Conservation (phyloP, 2,113 vertebrate genomes). For the Gnathonemus echidnorhynchus region DNA sequence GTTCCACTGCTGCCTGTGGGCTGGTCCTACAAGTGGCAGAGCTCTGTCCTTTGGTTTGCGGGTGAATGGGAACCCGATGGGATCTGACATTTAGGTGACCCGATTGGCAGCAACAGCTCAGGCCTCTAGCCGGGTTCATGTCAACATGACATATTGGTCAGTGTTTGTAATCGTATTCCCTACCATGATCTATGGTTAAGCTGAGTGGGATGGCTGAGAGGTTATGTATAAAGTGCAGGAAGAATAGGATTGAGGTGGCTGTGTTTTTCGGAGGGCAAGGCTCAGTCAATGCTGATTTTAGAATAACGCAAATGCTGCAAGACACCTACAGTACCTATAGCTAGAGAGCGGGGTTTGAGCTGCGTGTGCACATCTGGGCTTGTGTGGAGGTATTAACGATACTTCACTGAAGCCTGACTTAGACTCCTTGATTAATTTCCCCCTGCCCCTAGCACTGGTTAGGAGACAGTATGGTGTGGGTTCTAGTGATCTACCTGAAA, state of each 20-base stretch:
- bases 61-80: not conserved
- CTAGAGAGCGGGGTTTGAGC: not conserved
- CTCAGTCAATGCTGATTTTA: not conserved
- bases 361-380: not conserved
- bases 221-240: not conserved
- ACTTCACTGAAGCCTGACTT: not conserved
- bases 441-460: not conserved
- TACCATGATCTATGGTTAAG: slow-evolving; percentile 7
- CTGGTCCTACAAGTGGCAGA: not conserved
- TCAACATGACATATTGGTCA: not conserved
- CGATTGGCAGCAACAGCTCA: not conserved
- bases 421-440: not conserved
- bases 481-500: not conserved
- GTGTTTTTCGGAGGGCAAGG: not conserved
- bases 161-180: not conserved
- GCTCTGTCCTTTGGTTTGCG: not conserved
- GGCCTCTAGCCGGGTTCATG: not conserved
- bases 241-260: not conserved
- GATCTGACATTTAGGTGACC: slow-evolving; percentile 17
- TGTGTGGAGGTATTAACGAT: not conserved
- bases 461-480: not conserved
- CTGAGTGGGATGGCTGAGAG: not conserved
- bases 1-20: not conserved
- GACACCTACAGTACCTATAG: not conserved
- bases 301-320: not conserved